phyloP scores from a whole-genome alignment of 2,888 invertebrate genomes.

The Azorinus chamasolen region DNA sequence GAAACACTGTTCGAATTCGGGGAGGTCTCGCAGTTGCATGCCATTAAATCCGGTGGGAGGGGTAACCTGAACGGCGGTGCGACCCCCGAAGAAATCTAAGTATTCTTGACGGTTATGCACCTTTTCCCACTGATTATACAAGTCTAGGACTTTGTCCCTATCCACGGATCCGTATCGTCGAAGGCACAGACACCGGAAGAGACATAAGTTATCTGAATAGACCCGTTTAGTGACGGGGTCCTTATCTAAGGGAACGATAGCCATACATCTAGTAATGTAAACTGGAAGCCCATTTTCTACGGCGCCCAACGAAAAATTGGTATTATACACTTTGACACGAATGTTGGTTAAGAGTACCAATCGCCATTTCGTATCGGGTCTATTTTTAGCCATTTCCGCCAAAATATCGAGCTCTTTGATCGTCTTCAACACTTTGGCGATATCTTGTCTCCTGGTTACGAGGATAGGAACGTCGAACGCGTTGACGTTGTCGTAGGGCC shows the following conservation, averaged over 20 bases:
- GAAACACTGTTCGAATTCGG: slow-evolving; percentile 37
- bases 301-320: slow-evolving; percentile 11
- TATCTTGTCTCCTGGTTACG: slow-evolving; percentile 13
- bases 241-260: slow-evolving; percentile 4
- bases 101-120: not conserved
- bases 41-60: slow-evolving; percentile 4
- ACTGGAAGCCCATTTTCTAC: not conserved
- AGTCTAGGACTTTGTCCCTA: slow-evolving; percentile 1
- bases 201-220: slow-evolving; percentile 4
- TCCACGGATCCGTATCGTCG: not conserved
- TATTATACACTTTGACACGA: slow-evolving; percentile 1
- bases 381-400: slow-evolving; percentile 8
- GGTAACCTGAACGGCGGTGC: not conserved
- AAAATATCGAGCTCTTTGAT: slow-evolving; percentile 16
- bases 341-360: slow-evolving; percentile 24
- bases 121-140: not conserved
- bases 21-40: slow-evolving; percentile 12
- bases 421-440: slow-evolving; percentile 10
- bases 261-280: not conserved
- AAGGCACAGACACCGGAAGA: not conserved
- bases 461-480: slow-evolving; percentile 25
- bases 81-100: not conserved
- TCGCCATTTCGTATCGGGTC: slow-evolving; percentile 36
- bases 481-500: slow-evolving; percentile 24
- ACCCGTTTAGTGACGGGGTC: not conserved